phyloP scores from a whole-genome alignment of 2,888 invertebrate genomes.

The Dynastes grantii region DNA sequence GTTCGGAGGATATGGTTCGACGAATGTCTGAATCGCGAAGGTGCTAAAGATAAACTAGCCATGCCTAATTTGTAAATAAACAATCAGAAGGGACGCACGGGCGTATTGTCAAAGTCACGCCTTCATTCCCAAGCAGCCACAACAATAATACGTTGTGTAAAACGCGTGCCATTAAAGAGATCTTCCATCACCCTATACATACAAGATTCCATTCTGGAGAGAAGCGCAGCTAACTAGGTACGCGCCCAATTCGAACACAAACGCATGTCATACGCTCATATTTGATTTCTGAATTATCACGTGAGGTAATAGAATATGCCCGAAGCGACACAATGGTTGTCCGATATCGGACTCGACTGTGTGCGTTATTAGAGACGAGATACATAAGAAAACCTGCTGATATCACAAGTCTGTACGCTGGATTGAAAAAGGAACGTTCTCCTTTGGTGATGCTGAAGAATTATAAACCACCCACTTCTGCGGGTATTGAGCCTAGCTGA shows the following conservation, averaged over 20 bases:
- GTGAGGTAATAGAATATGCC: conserved; percentile 21
- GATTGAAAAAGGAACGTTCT: conserved; percentile 12
- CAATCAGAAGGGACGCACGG: conserved; percentile 17
- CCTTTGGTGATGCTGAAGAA: conserved; percentile 6
- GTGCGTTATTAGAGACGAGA: conserved; percentile 10
- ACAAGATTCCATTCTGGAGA: too few relatives aligned
- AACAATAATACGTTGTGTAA: conserved; percentile 24
- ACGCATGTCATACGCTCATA: conserved; percentile 19
- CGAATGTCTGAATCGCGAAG: not conserved
- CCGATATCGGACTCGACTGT: conserved; percentile 17
- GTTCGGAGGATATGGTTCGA: too few relatives aligned
- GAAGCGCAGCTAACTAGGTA: not conserved
- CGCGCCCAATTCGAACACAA: conserved; percentile 18
- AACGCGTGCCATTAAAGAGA: conserved; percentile 19
- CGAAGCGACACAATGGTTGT: conserved; percentile 24
- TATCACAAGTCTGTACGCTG: not conserved
- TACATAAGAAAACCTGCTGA: conserved; percentile 13
- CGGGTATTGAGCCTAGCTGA: not conserved
- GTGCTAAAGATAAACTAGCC: conserved; percentile 3
- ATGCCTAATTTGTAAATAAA: conserved; percentile 29
- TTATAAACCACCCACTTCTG: conserved; percentile 30
- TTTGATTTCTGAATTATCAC: conserved; percentile 41
- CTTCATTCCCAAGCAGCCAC: conserved; percentile 13
- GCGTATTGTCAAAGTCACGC: conserved; percentile 25
- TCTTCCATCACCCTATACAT: conserved; percentile 8